Evolutionary conservation across 2,888 invertebrate genomes (phyloP), one percentile per base, ranked within the genome.

Genomic region (Drosophila neutralis): DNA sequence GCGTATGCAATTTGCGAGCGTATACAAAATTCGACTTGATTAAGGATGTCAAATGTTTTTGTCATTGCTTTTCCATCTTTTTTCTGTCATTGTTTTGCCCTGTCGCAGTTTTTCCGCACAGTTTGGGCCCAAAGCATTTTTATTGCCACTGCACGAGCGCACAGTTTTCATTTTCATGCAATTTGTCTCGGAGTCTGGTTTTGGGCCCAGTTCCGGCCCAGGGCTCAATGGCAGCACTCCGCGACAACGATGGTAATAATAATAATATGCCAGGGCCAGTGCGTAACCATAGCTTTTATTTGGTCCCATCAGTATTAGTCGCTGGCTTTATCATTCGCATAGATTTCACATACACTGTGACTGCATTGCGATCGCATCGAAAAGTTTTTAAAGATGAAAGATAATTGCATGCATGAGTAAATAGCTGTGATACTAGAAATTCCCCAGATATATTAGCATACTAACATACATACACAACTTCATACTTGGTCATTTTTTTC

Each of bases 21-120:
- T 63, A 66, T 66, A 8, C 21, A 33, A 3, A 7, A 40, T 49
- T 79, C 85, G 68, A 33, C 60, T 62, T 58, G 29, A 15, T 58
- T 48, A 4, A 2, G 2, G 1, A 4, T 13, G 13, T 31, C n/a
- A 51, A 18, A 18, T 35, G 48, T 42, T 36, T 49, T 10, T 49
- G 24, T 62, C 66, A 69, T 58, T 67, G 7, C 18, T 63, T 54
- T 74, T 35, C 29, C 35, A 42, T 56, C 21, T 49, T 53, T 35
- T 57, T 54, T 59, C 4, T 69, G 69, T 61, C 72, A 69, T 80
- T 84, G 85, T 87, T 87, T 82, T 80, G 80, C 70, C 48, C 70
- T 76, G 86, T 74, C 83, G 81, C 88, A 78, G 86, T 85, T 84
- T 87, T 84, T 82, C 83, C 73, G 73, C 73, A 77, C 78, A 69